Evolutionary conservation across 1,140 invertebrate genomes (phyloP).

Genomic region (Euura saliciscinereae): DNA sequence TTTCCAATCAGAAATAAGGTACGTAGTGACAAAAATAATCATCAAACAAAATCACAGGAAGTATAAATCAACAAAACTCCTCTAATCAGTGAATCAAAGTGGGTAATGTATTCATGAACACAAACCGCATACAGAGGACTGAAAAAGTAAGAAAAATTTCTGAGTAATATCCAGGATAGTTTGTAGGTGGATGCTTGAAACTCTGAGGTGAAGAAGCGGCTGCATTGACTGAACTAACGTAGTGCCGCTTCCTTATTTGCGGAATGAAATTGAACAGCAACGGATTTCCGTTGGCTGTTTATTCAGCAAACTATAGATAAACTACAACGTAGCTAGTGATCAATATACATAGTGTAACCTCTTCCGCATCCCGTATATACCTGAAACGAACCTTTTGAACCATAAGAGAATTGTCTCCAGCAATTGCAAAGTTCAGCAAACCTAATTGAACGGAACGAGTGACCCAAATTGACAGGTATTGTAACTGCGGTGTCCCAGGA

Average conservation of each 20-base stretch:
- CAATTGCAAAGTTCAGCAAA: conserved; percentile 15
- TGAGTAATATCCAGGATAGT: too few relatives aligned
- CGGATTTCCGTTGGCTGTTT: conserved; percentile 7
- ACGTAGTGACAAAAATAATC: too few relatives aligned
- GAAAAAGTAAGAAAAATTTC: too few relatives aligned
- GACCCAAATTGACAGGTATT: conserved; percentile 15
- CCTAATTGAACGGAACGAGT: conserved; percentile 18
- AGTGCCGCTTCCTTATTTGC: conserved; percentile 8
- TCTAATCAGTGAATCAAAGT: too few relatives aligned
- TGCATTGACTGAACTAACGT: background rate
- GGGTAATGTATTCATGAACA: too few relatives aligned
- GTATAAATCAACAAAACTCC: too few relatives aligned
- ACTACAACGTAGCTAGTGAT: background rate
- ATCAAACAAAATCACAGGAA: too few relatives aligned
- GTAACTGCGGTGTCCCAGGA: background rate
- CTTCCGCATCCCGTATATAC: background rate
- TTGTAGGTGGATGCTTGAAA: too few relatives aligned
- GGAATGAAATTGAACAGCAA: conserved; percentile 11
- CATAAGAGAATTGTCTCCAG: background rate
- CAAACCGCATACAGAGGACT: too few relatives aligned
- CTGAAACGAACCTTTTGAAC: background rate
- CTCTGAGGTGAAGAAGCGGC: background rate
- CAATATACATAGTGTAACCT: background rate
- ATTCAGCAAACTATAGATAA: background rate
- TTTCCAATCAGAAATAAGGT: too few relatives aligned